These are phyloP conservation scores for Oreotrochilus melanogaster DNA, from an alignment of 2,113 vertebrate genomes.

Conservation along the genomic window DNA sequence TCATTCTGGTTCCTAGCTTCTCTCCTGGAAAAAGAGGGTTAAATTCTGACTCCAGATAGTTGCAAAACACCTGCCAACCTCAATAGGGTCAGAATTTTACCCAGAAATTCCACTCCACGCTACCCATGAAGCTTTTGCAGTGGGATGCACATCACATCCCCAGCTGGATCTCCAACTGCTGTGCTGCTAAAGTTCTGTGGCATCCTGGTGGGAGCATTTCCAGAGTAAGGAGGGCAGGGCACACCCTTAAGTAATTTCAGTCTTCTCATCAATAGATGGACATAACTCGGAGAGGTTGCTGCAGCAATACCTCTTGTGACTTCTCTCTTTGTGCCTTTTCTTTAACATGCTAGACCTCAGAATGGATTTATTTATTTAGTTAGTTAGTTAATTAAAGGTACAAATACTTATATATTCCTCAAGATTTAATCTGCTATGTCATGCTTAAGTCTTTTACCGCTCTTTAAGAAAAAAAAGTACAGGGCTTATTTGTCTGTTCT, in stretches of 20 bases:
- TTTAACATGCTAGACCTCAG: not conserved
- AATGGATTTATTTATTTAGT: not conserved
- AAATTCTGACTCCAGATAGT: not conserved
- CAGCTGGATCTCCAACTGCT: not conserved
- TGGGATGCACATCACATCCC: fast-evolving
- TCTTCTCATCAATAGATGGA: not conserved
- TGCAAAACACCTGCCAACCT: not conserved
- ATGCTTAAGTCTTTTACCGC: not conserved
- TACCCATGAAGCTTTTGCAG: not conserved
- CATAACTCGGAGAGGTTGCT: not conserved
- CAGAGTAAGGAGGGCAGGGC: not conserved
- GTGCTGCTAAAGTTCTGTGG: not conserved
- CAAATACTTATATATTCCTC: not conserved
- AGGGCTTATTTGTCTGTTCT: too few relatives aligned
- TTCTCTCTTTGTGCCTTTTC: not conserved
- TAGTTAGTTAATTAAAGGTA: not conserved
- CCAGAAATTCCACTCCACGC: fast-evolving
- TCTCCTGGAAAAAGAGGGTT: not conserved
- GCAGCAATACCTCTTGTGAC: not conserved
- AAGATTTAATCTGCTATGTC: not conserved
- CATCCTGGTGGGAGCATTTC: not conserved
- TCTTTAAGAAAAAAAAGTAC: not conserved
- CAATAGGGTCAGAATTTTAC: not conserved
- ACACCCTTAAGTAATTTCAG: not conserved
- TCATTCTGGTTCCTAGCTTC: not conserved